A percentile compares a stretch with the other conserved stretches of the same genome.
phyloP scores from a whole-genome alignment of 2,888 invertebrate genomes.

The Apantesis nais region DNA sequence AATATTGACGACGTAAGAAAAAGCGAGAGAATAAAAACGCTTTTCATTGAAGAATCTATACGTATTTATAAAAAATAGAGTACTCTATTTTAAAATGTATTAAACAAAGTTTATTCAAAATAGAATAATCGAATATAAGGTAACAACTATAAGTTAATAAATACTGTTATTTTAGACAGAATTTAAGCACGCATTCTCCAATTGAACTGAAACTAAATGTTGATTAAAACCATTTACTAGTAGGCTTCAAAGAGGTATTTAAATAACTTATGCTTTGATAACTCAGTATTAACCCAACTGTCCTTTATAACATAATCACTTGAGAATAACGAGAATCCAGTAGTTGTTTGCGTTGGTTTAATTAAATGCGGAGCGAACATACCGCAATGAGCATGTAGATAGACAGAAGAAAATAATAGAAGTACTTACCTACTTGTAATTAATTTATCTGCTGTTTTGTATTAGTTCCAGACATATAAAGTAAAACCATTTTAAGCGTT shows the following conservation, averaged over 20 bases:
- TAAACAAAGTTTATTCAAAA: not conserved
- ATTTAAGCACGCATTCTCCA: not conserved
- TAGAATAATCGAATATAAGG: not conserved
- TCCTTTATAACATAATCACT: slow-evolving; percentile 36
- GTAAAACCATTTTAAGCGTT: slow-evolving; percentile 29
- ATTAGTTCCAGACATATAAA: slow-evolving; percentile 2
- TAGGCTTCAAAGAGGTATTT: slow-evolving; percentile 37
- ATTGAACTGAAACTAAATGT: not conserved
- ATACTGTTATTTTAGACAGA: not conserved
- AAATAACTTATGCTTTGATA: slow-evolving; percentile 33
- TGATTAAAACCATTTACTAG: slow-evolving; percentile 23
- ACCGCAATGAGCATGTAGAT: slow-evolving; percentile 28
- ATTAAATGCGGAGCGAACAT: slow-evolving; percentile 49
- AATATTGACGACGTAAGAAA: slow-evolving; percentile 66
- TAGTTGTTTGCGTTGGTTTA: slow-evolving; percentile 56
- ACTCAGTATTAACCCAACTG: slow-evolving; percentile 28
- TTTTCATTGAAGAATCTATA: not conserved
- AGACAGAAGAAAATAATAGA: not conserved
- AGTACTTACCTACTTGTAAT: slow-evolving; percentile 31
- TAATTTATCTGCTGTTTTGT: slow-evolving; percentile 25
- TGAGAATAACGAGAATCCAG: slow-evolving; percentile 41
- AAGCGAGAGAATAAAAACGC: slow-evolving; percentile 54
- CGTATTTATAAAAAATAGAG: not conserved
- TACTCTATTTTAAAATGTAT: not conserved
- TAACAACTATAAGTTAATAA: not conserved